Evolutionary conservation across 2,113 vertebrate genomes (phyloP).

Genomic region (Malaclemys terrapin): DNA sequence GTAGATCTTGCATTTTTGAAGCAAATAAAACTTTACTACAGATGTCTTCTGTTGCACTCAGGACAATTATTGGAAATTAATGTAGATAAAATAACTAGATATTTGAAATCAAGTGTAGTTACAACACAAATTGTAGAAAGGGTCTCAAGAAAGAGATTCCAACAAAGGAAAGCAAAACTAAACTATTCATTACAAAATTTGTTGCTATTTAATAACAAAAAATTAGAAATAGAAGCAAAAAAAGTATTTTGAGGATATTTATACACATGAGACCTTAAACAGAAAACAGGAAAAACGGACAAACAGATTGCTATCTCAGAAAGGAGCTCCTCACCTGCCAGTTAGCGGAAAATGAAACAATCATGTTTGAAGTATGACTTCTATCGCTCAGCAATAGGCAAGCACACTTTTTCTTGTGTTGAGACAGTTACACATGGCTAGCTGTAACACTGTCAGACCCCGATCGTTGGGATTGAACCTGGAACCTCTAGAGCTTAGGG

Average conservation of each 20-base stretch:
- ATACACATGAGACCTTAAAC: background rate
- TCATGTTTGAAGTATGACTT: background rate
- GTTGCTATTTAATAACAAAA: background rate
- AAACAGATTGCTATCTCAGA: background rate
- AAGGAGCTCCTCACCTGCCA: background rate
- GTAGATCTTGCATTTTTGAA: background rate
- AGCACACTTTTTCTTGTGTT: background rate
- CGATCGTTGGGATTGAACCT: too few species aligned
- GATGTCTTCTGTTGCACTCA: background rate
- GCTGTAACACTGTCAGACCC: too few species aligned
- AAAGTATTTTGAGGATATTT: background rate
- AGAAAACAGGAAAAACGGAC: background rate
- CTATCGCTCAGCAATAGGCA: background rate
- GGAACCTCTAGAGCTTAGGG: too few species aligned
- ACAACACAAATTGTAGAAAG: background rate
- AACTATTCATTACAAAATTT: background rate
- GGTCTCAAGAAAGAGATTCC: background rate
- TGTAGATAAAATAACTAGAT: background rate
- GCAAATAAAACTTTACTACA: background rate
- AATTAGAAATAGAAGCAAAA: background rate
- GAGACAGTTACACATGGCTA: background rate
- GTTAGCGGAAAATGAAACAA: background rate
- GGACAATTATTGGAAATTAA: background rate
- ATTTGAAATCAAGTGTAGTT: background rate
- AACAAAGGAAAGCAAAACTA: background rate